Evolutionary conservation across 53 echinoderm and acorn worm genomes (phyloP), one percentile per base, ranked within the genome.

Genomic region (Holothuria scabra): DNA sequence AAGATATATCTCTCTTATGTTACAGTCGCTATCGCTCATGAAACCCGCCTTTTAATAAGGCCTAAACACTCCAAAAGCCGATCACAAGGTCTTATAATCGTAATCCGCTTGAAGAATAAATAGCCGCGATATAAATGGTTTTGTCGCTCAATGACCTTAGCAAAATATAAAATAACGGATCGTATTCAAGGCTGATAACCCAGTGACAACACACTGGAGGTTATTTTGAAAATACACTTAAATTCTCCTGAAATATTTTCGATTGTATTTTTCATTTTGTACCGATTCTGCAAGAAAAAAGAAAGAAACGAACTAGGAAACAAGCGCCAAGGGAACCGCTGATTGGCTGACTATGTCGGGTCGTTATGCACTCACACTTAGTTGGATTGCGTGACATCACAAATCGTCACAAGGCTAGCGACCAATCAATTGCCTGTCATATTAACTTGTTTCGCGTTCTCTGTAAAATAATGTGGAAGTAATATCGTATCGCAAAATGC

Each of bases 341-440:
- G 64, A 78, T 78, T 78, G 78, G 78, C 52, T 30, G 78, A 57
- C 13, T 31, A 59, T 14, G 59, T 55, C 78, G 18, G 30, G 59
- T 78, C 28, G 19, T 31, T 28, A 0, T 28, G 11, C 64, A 21
- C 52, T 19, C 56, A 28, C 16, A 58, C 19, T 32, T 31, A 25
- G 78, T 56, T 21, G 30, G 21, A 11, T 41, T 25, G 4, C 28
- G 29, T 78, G 78, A 78, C 78, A 46, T 74, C 74, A 74, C 74
- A 24, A 74, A 8, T 46, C 74, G 78, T 78, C 78, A 78, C 57
- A 20, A 31, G 21, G 13, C 31, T 32, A 78, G 52, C 28, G 58
- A 78, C 78, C 78, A 78, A 78, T 78, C 78, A 78, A 30, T 78
- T 46, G 56, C 33, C 56, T 58, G 78, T 57, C 58, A 78, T 56